Base-by-base conservation (phyloP, 1,140 invertebrate species). In the Drosophila eugracilis region DNA sequence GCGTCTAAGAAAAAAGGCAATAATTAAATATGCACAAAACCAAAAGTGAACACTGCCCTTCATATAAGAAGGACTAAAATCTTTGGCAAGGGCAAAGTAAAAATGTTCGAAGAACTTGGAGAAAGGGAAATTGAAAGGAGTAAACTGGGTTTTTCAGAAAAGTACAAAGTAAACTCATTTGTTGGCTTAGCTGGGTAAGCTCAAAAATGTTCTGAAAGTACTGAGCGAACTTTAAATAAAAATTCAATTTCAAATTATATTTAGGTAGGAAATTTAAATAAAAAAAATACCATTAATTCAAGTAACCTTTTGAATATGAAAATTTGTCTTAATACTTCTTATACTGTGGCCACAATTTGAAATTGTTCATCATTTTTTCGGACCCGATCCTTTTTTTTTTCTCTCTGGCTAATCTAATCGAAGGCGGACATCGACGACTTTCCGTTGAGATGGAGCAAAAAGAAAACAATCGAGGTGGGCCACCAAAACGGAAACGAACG, bases 21-120 rank as follows among this genome's bases (percentile, higher is more conserved):
- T 85, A 70, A 85, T 85, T 86, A 81, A 85, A 85, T 77, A 85
- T 85, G 81, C 81, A 86, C 81, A 85, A 85, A 83, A 86, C 62
- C 73, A 78, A 76, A 86, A 77, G 73, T 76, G 76, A 76, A 54
- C 76, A 59, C 73, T 41, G 50, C 26, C 39, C 28, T 57, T 71
- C 28, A 22, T 49, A 39, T 42, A 48, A 17, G 32, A 44, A 41
- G 22, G n/a, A 49, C 42, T 9, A 48, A 42, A n/a, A 45, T 45
- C 6, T 45, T 45, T n/a, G 12, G 19, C 12, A 12, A 7, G 2
- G 6, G 24, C 14, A 10, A 30, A 54, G 32, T 17, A 26, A 19
- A 12, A 26, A 17, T 42, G 19, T 12, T 17, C 10, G 28, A 21
- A 32, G 1, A 5, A 1, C 4, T 4, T 14, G 19, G 34, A 30